These are phyloP conservation scores for Phodopus roborovskii DNA, from an alignment of 2,113 vertebrate species.

Conservation along the genomic window DNA sequence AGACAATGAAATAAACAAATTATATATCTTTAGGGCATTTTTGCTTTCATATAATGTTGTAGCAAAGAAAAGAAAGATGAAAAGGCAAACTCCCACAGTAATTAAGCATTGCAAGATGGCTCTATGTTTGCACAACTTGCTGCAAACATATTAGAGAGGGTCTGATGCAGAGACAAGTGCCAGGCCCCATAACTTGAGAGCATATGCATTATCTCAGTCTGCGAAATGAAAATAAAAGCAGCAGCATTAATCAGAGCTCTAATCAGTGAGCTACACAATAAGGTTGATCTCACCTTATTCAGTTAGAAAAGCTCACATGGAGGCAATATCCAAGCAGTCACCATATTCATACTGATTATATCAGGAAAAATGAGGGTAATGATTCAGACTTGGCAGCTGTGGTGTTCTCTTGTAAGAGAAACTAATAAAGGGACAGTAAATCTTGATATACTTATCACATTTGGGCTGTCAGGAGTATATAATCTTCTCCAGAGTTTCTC, in stretches of 20 bases:
- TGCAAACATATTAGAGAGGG: constrained; percentile 60
- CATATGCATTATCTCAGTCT: constrained; percentile 81
- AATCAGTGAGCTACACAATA: constrained; percentile 87
- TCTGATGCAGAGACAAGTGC: constrained; percentile 73
- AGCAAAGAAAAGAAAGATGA: constrained; percentile 60
- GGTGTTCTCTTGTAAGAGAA: constrained; percentile 81
- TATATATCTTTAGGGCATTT: neutral
- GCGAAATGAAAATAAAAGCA: constrained; percentile 85
- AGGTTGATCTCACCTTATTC: constrained; percentile 82
- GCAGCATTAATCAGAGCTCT: constrained; percentile 86
- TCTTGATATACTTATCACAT: constrained; percentile 88
- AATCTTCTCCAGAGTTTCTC: constrained; percentile 84
- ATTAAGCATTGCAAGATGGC: constrained; percentile 66
- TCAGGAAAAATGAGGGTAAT: constrained; percentile 87
- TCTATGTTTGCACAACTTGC: constrained; percentile 39
- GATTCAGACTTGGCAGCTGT: constrained; percentile 88
- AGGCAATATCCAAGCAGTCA: constrained; percentile 86
- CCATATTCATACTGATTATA: constrained; percentile 86
- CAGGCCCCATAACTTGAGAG: constrained; percentile 72
- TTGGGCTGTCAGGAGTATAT: constrained; percentile 83
- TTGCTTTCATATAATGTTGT: constrained; percentile 52
- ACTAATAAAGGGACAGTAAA: constrained; percentile 88
- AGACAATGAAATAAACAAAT: constrained; percentile 51
- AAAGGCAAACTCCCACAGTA: constrained; percentile 36
- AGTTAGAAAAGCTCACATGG: constrained; percentile 81